Evolutionary conservation across 1,140 invertebrate species (phyloP), one percentile per base, ranked within the genome.

Genomic region (Drosophila mojavensis): DNA sequence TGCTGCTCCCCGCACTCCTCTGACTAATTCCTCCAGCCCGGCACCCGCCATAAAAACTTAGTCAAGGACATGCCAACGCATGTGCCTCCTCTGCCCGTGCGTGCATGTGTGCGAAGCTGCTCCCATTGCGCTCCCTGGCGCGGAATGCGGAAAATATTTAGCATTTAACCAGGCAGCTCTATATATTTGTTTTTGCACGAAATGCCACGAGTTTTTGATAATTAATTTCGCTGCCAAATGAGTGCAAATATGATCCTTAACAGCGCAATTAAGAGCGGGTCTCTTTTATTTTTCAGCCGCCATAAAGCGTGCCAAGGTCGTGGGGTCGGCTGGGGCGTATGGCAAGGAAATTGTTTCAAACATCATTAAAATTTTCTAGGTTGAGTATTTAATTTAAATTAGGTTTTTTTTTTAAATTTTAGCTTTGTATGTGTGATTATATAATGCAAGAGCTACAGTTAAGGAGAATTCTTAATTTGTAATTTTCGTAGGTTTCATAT

Each of bases 1-100:
- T 60, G 13, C 28, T 6, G 3, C 45, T 5, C 28, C 17, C n/a
- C 48, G 13, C 43, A 1, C 20, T 41, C 39, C 43, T 17, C 13
- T 33, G 51, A 54, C 26, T 26, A 3, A 54, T 53, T 7, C 17
- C 55, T 30, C 55, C 33, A 58, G 30, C 60, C 59, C 43, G 15
- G 17, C 17, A 45, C 47, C 65, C 70, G 60, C 56, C 60, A 61
- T 61, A 68, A 76, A 75, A 60, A 76, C 47, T 68, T 88, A 88
- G 71, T 73, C 82, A 88, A 86, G 83, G 83, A 88, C 83, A 81
- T 81, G 64, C 79, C 82, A 71, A 85, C 64, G 75, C 71, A 70
- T 88, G 58, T 73, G 70, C 62, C 20, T 61, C 64, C 48, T 60
- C 47, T 17, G 17, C 17, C 17, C 17, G 17, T 17, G 17, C 1